Percentiles rank a stretch among this genome's conserved stretches.
These are phyloP conservation scores for Aphelocoma californica DNA, from an alignment of 2,797 vertebrate species.

Conservation along the genomic window DNA sequence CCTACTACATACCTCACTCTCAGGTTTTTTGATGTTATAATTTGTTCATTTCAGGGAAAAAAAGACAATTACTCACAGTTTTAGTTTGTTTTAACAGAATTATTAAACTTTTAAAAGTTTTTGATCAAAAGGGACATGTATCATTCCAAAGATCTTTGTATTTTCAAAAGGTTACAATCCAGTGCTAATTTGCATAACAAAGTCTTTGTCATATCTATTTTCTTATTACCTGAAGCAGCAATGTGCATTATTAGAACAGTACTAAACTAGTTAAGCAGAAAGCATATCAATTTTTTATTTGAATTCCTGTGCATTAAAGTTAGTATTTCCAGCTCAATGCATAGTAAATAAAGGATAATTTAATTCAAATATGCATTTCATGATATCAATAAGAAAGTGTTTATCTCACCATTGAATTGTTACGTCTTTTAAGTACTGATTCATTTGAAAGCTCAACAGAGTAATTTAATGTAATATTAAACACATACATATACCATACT, in stretches of 20 bases:
- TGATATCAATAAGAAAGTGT: slow-evolving; percentile 46
- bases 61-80: slow-evolving; percentile 78
- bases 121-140: slow-evolving; percentile 73
- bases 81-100: slow-evolving; percentile 70
- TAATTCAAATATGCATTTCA: slow-evolving; percentile 52
- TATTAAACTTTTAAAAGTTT: slow-evolving; percentile 76
- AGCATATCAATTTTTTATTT: slow-evolving; percentile 1
- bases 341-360: slow-evolving; percentile 53
- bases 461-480: slow-evolving; percentile 27
- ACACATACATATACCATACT: neutral
- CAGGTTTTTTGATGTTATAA: slow-evolving; percentile 82
- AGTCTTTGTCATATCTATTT: slow-evolving; percentile 26
- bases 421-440: slow-evolving; percentile 46
- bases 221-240: slow-evolving; percentile 25
- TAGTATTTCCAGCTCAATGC: slow-evolving; percentile 30
- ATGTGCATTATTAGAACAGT: slow-evolving; percentile 5
- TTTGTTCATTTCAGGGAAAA: slow-evolving; percentile 78
- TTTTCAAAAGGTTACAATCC: slow-evolving; percentile 58
- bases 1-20: slow-evolving; percentile 79
- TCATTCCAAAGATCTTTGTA: slow-evolving; percentile 29
- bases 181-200: slow-evolving; percentile 43
- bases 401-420: slow-evolving; percentile 41
- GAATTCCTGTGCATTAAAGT: slow-evolving; percentile 22
- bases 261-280: slow-evolving; percentile 17
- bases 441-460: slow-evolving; percentile 40